Evolutionary conservation across 2,888 invertebrate species (phyloP).

Genomic region (Andrena fulva): DNA sequence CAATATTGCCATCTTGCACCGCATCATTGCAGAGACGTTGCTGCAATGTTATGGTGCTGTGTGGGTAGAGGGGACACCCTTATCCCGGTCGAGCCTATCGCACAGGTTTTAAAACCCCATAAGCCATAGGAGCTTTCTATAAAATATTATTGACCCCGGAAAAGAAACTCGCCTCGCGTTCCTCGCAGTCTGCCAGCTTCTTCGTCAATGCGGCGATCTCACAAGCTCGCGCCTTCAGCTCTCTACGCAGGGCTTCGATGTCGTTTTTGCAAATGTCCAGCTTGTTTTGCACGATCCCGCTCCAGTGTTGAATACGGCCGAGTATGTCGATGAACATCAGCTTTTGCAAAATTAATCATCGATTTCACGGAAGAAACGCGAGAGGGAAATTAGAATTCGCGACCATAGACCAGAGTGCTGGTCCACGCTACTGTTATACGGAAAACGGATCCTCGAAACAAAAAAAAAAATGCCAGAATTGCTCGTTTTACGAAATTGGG

Average conservation of each 20-base stretch:
- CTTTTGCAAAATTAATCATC: slow-evolving; percentile 61
- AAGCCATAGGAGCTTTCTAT: background rate
- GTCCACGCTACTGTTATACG: background rate
- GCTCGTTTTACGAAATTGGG: slow-evolving; percentile 42
- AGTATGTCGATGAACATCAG: slow-evolving; percentile 78
- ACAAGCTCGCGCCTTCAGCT: slow-evolving; percentile 63
- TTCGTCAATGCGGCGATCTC: slow-evolving; percentile 60
- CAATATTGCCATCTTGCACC: too few relatives aligned
- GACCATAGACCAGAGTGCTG: background rate
- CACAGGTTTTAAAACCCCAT: too few relatives aligned
- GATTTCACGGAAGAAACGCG: slow-evolving; percentile 6
- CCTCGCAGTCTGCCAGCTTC: slow-evolving; percentile 41
- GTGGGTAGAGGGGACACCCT: too few relatives aligned
- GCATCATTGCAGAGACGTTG: too few relatives aligned
- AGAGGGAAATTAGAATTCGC: background rate
- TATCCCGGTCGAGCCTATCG: too few relatives aligned
- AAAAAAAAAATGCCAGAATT: background rate
- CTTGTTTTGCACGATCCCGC: slow-evolving; percentile 73
- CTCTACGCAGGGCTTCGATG: slow-evolving; percentile 71
- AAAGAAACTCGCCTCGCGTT: slow-evolving; percentile 16
- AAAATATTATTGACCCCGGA: background rate
- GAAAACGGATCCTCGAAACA: background rate
- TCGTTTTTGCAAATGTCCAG: slow-evolving; percentile 72
- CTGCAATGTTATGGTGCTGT: too few relatives aligned
- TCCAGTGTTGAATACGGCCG: slow-evolving; percentile 78